Conservation (phyloP, 1,140 invertebrate species). For the Nebria ingens region DNA sequence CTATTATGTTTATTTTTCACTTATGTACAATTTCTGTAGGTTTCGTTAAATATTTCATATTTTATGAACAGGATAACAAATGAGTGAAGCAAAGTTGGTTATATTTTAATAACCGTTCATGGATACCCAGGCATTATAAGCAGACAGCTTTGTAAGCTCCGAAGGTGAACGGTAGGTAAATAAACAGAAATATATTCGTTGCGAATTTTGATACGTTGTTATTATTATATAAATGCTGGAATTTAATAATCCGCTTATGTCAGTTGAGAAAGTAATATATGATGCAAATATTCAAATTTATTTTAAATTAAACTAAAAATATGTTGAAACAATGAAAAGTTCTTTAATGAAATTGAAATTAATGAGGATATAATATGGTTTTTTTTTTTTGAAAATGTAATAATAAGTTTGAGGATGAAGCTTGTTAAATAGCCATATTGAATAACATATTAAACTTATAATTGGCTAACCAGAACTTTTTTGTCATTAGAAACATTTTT, state of each 20-base stretch:
- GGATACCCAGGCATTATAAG: neutral
- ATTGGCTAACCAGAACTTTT: too few relatives aligned
- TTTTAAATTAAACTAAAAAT: conserved; percentile 1
- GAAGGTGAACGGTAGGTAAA: neutral
- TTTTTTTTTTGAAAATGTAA: too few relatives aligned
- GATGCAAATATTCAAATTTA: neutral
- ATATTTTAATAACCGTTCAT: conserved; percentile 4
- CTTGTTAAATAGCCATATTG: too few relatives aligned
- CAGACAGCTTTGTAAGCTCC: neutral
- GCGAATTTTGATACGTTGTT: neutral
- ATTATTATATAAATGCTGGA: conserved; percentile 6
- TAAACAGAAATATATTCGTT: neutral
- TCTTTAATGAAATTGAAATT: conserved; percentile 1
- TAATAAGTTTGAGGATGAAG: too few relatives aligned
- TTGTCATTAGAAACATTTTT: too few relatives aligned
- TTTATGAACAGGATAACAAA: conserved; percentile 3
- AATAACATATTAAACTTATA: too few relatives aligned
- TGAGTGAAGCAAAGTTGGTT: neutral
- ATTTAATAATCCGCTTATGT: conserved; percentile 9
- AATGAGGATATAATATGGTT: conserved; percentile 1
- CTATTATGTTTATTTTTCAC: too few relatives aligned
- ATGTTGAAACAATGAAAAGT: neutral
- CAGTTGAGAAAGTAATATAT: neutral
- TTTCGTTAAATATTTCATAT: conserved; percentile 1
- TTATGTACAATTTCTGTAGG: too few relatives aligned